Base-by-base conservation (phyloP, 2,113 vertebrate species). In the Etheostoma cragini region DNA sequence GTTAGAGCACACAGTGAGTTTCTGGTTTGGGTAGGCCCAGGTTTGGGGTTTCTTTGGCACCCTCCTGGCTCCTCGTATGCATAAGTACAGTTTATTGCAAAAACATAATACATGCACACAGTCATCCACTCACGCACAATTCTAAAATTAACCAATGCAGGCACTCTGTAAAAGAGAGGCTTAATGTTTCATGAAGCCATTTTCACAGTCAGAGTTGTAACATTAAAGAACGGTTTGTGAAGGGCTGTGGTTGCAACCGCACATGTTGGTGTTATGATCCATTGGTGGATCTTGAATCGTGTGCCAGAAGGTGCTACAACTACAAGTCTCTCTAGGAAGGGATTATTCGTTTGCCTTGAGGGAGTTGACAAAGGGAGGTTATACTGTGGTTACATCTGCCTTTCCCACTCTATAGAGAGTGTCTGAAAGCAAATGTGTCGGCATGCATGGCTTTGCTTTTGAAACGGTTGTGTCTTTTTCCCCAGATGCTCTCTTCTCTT, bases 101-200 rank as follows among this genome's bases (percentile, higher is more conserved):
- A 52, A 47, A 38, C 72, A 52, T 65, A 74, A 65, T 68, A 38
- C 65, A 58, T 0, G 22, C 71, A 72, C 69, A 61, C 75, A 61
- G 63, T 82, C 73, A 66, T 56, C 65, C 61, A 62, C 66, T 78
- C 81, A 68, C 33, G 22, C 87, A 52, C 80, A 71, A 61, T 85
- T 83, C 58, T 81, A 88, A 84, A 86, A 87, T 91, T 80, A 80
- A 83, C 53, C 71, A 17, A 45, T n/a, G 64, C 65, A 45, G 61
- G 77, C 74, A 69, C 76, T 79, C 60, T 50, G 60, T 78, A 72
- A 88, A 79, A 77, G 67, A 64, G 68, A 85, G 56, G 65, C 80
- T 87, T 88, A 88, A 92, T 87, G 84, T 92, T 89, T 92, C 86
- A 85, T 85, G 78, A 82, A 86, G 84, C 56, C 49, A 14, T 88